These are phyloP conservation scores for Oostethus manadensis DNA, from an alignment of 2,113 vertebrate species.

Conservation along the genomic window DNA sequence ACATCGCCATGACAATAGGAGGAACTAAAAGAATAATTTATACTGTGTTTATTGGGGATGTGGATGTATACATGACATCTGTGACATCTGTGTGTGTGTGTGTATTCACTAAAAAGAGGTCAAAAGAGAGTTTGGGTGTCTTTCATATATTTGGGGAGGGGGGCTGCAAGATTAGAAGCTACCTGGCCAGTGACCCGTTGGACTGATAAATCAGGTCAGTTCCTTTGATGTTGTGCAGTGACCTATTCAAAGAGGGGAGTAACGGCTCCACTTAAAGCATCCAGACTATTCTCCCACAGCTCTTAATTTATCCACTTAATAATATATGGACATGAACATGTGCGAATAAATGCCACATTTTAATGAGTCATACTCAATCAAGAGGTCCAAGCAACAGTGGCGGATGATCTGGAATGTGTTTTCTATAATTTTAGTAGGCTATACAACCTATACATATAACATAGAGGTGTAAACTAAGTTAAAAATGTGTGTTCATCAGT, in stretches of 20 bases:
- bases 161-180: conserved; percentile 32
- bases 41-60: background rate
- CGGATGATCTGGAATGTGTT: background rate
- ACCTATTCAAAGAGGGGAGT: conserved; percentile 49
- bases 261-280: conserved; percentile 32
- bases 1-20: too few species aligned
- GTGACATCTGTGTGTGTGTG: background rate
- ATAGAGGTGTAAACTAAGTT: background rate
- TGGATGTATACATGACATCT: conserved; percentile 4
- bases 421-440: background rate
- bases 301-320: conserved; percentile 41
- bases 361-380: background rate
- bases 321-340: conserved; percentile 27
- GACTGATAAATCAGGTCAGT: conserved; percentile 38
- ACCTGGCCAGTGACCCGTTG: conserved; percentile 47
- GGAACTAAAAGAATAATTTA: conserved; percentile 1
- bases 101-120: conserved; percentile 20
- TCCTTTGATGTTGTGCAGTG: conserved; percentile 54
- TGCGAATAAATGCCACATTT: conserved; percentile 4
- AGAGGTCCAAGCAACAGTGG: background rate
- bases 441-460: background rate
- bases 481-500: background rate
- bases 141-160: conserved; percentile 42
- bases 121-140: conserved; percentile 12
- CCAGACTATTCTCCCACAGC: conserved; percentile 9